Conservation (phyloP, 2,888 invertebrate species). For the Panopea generosa region DNA sequence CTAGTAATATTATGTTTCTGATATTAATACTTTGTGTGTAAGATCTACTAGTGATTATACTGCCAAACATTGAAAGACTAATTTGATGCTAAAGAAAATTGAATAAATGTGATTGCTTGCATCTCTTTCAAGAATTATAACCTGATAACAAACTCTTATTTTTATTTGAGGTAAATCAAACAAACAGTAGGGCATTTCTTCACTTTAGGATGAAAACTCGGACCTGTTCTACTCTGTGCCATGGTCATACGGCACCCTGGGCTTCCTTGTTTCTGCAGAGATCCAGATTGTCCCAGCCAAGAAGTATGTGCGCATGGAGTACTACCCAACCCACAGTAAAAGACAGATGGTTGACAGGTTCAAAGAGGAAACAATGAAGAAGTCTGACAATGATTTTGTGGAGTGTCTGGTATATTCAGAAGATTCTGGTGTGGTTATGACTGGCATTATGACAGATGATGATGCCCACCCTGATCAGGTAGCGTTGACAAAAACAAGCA, state of each 20-base stretch:
- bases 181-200: too few species aligned
- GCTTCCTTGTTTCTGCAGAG: conserved; percentile 91
- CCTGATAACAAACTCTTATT: too few species aligned
- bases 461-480: conserved; percentile 89
- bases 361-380: conserved; percentile 86
- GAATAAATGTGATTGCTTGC: too few species aligned
- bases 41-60: too few species aligned
- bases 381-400: conserved; percentile 89
- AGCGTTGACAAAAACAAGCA: too few species aligned
- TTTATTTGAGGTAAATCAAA: too few species aligned
- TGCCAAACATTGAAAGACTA: too few species aligned
- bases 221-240: conserved; percentile 92
- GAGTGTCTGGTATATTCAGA: conserved; percentile 90
- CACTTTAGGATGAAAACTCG: conserved; percentile 88
- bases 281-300: conserved; percentile 91
- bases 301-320: conserved; percentile 88
- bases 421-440: conserved; percentile 91
- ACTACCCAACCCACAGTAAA: conserved; percentile 87
- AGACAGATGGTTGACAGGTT: conserved; percentile 84
- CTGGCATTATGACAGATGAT: conserved; percentile 89
- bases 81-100: too few species aligned
- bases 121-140: too few species aligned
- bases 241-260: conserved; percentile 94
- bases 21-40: too few species aligned
- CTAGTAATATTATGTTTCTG: too few species aligned